Evolutionary conservation across 2,888 invertebrate genomes (phyloP), one percentile per base, ranked within the genome.

Genomic region (Beris morrisii): DNA sequence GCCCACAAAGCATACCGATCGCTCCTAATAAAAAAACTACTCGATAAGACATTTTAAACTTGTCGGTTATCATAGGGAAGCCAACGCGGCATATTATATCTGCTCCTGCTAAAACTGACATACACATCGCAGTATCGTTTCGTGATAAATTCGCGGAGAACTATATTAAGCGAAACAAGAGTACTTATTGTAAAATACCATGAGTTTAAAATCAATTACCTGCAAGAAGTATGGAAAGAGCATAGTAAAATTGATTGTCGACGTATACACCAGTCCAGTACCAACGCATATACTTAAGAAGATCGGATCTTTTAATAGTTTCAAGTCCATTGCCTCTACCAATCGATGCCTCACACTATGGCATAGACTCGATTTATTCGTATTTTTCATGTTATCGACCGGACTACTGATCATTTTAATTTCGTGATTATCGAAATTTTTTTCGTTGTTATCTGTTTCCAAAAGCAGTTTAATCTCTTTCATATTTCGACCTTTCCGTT

Each of bases 171-270:
- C 31, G 38, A n/a, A 55, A 55, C 9, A 56, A 54, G 11, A 31
- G 31, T 7, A 30, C 15, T 9, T 15, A n/a, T 43, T 38, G 22
- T 13, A 57, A 53, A 46, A 64, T 9, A 64, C 28, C 11, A 32
- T n/a, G 6, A 22, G 52, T 52, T 15, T 9, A 12, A 15, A 65
- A 64, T 64, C 55, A 50, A 13, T 48, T 79, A 84, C 85, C 81
- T 86, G 85, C 44, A 90, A 80, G 74, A 88, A 89, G 73, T 87
- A 85, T 5, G 90, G 90, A 71, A 84, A 88, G 45, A 90, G 79
- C 83, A 90, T 86, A 68, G 87, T 87, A 74, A 89, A 90, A 74
- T 88, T 87, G 65, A 88, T 85, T 56, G 87, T 85, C 0, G 88
- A 87, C 6, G 88, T 86, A 61, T 88, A 88, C 5, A 86, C 85